Conservation (phyloP, 2,888 invertebrate genomes). For the Pristionchus exspectatus region DNA sequence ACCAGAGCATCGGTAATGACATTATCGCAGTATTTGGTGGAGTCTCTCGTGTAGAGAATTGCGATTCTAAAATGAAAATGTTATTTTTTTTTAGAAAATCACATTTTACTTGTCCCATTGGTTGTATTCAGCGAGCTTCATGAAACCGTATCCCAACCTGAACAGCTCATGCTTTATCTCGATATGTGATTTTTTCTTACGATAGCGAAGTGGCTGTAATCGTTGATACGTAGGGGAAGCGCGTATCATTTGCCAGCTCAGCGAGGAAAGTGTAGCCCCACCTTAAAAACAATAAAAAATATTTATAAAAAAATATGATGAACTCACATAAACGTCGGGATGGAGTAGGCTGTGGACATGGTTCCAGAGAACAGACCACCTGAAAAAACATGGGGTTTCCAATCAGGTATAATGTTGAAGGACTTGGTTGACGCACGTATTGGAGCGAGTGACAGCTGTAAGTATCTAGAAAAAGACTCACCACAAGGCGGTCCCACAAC, state of each 20-base stretch:
- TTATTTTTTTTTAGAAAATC: not conserved
- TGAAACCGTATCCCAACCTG: conserved; percentile 40
- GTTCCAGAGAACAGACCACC: conserved; percentile 55
- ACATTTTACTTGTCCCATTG: conserved; percentile 36
- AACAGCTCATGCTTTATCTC: too few relatives aligned
- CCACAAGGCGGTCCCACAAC: conserved; percentile 68
- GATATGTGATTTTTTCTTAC: too few relatives aligned
- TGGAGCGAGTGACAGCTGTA: too few relatives aligned
- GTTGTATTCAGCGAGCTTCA: conserved; percentile 33
- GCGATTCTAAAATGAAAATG: not conserved
- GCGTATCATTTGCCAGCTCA: conserved; percentile 58
- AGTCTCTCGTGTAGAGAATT: conserved; percentile 39
- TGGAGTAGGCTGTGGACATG: conserved; percentile 62
- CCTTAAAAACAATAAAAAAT: not conserved
- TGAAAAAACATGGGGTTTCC: too few relatives aligned
- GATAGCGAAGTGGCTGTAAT: conserved; percentile 4
- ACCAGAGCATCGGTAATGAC: conserved; percentile 22
- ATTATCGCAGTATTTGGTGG: conserved; percentile 34
- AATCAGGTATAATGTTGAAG: too few relatives aligned
- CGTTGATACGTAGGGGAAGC: not conserved
- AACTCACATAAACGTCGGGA: conserved; percentile 59
- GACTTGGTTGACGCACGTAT: too few relatives aligned
- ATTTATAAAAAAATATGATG: not conserved
- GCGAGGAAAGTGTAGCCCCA: conserved; percentile 63
- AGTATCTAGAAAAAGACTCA: conserved; percentile 52